Evolutionary conservation across 1,140 invertebrate species (phyloP).

Genomic region (Leptestheria dahalacensis): DNA sequence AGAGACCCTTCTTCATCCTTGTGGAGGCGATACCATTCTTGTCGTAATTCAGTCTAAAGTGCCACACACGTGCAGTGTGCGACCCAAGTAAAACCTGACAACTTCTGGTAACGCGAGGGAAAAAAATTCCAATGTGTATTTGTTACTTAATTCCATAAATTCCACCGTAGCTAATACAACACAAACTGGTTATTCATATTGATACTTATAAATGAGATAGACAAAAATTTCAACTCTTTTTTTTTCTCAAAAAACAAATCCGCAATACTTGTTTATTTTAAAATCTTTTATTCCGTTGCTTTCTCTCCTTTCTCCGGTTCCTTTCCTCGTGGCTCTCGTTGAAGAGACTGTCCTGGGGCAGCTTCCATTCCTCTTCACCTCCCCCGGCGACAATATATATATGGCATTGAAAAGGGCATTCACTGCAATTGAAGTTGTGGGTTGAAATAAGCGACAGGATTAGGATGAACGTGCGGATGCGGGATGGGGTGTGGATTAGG

Average conservation of each 20-base stretch:
- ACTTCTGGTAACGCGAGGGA: background rate
- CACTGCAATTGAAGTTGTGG: background rate
- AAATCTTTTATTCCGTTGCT: background rate
- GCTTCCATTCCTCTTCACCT: background rate
- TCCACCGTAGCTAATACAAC: background rate
- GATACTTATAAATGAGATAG: background rate
- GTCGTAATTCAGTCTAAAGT: background rate
- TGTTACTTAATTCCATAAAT: background rate
- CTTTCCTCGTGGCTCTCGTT: too few species aligned
- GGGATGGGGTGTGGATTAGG: background rate
- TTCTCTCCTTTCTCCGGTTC: background rate
- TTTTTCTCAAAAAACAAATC: background rate
- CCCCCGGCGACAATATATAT: background rate
- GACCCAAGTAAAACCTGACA: background rate
- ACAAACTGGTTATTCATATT: background rate
- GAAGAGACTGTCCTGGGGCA: too few species aligned
- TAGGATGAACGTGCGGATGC: background rate
- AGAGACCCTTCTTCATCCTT: too few species aligned
- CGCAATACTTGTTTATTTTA: background rate
- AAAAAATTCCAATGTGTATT: background rate
- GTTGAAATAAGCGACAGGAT: background rate
- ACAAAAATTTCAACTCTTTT: background rate
- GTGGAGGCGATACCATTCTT: too few species aligned
- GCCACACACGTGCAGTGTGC: background rate
- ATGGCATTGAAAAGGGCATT: background rate